phyloP scores from a whole-genome alignment of 2,113 vertebrate genomes.

The Pseudorasbora parva region DNA sequence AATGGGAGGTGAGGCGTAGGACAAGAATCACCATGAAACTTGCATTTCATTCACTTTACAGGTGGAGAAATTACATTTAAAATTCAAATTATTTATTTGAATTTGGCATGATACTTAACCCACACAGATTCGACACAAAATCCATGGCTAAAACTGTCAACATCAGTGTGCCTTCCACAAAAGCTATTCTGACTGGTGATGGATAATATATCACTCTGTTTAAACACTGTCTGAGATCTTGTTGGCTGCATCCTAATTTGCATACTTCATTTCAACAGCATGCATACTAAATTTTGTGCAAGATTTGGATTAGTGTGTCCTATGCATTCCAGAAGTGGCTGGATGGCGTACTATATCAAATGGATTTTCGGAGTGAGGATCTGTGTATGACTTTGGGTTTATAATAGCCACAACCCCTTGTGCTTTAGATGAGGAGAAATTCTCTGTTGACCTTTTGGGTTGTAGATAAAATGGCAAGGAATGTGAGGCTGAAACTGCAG shows the following conservation, averaged over 20 bases:
- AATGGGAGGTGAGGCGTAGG: background rate
- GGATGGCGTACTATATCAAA: background rate
- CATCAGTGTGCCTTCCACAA: background rate
- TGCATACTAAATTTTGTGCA: background rate
- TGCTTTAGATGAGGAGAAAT: conserved; percentile 3
- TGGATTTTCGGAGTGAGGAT: conserved; percentile 11
- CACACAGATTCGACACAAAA: conserved; percentile 3
- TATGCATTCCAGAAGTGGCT: background rate
- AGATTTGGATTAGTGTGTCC: background rate
- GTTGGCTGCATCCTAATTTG: background rate
- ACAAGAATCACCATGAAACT: background rate
- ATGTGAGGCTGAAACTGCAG: background rate
- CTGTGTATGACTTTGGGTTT: background rate
- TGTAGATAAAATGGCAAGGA: conserved; percentile 15
- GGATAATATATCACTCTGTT: background rate
- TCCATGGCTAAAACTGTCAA: background rate
- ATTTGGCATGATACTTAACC: background rate
- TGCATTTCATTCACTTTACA: background rate
- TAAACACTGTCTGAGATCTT: conserved; percentile 5
- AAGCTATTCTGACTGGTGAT: background rate
- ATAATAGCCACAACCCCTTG: conserved; percentile 2
- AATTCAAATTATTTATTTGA: conserved; percentile 38
- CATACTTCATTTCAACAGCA: background rate
- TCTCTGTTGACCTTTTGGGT: conserved; percentile 15
- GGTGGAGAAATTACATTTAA: conserved; percentile 30